Evolutionary conservation across 2,888 invertebrate species (phyloP), one percentile per base, ranked within the genome.

Genomic region (Timandra comae): DNA sequence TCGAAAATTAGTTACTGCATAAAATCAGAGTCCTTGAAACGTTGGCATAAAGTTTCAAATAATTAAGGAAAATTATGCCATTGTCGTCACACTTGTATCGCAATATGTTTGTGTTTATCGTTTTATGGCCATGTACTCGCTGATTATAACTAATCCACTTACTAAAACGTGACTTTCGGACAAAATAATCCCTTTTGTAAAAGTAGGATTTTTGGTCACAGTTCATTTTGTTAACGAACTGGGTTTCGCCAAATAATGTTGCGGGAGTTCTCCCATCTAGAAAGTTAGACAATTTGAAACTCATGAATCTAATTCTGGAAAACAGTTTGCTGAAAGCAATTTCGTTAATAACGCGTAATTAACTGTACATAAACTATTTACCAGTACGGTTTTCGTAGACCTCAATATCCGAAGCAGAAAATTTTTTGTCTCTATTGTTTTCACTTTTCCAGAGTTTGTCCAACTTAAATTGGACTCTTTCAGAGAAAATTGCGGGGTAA

Each of bases 111-210:
- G 11, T 33, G 35, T 46, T 42, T 40, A 46, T 42, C 35, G 42
- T 46, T 36, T 31, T 48, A 56, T 52, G 50, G 41, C 16, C 3
- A 16, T 16, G 16, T 16, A 16, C 16, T 6, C 16, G 35, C 45
- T 43, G 41, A 53, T 59, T 53, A 50, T 51, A 46, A 46, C 46
- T 54, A 61, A 59, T 62, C 57, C 51, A 50, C 56, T 65, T 64
- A 62, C 49, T 44, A 48, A 60, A 63, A 58, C 61, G 63, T 61
- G 62, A 58, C 57, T 38, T 12, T 37, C 38, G 31, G 41, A 42
- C n/a, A n/a, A n/a, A 49, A 38, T 54, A 59, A 60, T 59, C 49
- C 44, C 43, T 51, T 54, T 48, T 56, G 53, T 41, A 40, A 49
- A 33, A 38, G 46, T 54, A 62, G 56, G 61, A 57, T 63, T 60